Conservation (phyloP, 2,888 invertebrate genomes). For the Melinopterus prodromus region DNA sequence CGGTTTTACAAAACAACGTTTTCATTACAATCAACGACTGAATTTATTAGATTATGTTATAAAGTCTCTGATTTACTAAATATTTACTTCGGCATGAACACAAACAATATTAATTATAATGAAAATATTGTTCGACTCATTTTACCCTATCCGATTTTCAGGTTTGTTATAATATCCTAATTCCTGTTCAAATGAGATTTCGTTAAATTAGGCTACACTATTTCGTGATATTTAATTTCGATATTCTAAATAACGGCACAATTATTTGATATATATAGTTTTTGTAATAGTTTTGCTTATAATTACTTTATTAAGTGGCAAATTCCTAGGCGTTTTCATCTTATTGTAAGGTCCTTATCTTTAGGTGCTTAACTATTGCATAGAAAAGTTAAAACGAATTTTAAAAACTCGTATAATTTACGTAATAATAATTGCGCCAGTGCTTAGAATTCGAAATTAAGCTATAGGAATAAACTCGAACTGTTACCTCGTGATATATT, state of each 20-base stretch:
- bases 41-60: neutral
- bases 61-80: neutral
- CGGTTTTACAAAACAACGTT: neutral
- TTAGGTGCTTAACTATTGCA: neutral
- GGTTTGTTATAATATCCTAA: neutral
- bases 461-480: neutral
- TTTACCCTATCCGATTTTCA: neutral
- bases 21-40: neutral
- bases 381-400: neutral
- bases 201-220: neutral
- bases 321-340: neutral
- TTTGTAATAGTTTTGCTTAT: neutral
- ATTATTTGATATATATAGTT: neutral
- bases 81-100: no score
- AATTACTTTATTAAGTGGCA: neutral
- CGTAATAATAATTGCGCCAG: neutral
- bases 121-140: neutral
- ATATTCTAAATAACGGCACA: neutral
- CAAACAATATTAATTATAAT: neutral
- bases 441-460: neutral
- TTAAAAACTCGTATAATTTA: neutral
- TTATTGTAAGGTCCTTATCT: neutral
- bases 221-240: neutral
- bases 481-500: neutral
- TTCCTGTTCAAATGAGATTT: neutral